Conservation (phyloP, 2,888 invertebrate species). For the Drosophila anomelani region DNA sequence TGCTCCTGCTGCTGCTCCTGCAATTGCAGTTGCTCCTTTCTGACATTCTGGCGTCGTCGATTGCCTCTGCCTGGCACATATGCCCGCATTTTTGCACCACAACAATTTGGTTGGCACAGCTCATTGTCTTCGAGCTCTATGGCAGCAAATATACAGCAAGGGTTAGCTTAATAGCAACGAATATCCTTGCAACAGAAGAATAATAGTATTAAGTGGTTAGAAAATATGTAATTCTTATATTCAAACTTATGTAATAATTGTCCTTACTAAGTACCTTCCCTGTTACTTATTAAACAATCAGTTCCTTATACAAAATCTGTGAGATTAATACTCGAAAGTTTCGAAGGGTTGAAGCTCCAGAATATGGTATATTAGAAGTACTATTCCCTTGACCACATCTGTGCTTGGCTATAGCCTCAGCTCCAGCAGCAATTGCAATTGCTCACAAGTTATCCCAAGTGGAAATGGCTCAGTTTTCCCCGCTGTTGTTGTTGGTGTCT, state of each 20-base stretch:
- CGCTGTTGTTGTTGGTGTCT: constrained; percentile 46
- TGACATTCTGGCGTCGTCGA: constrained; percentile 72
- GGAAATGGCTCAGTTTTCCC: constrained; percentile 73
- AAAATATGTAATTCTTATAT: neutral
- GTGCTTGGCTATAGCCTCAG: neutral
- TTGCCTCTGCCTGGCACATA: constrained; percentile 77
- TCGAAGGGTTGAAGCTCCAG: no score
- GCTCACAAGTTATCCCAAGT: constrained; percentile 83
- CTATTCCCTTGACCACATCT: neutral
- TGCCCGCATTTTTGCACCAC: constrained; percentile 79
- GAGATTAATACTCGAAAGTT: neutral
- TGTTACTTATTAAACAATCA: neutral
- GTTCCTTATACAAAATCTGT: neutral
- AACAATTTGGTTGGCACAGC: constrained; percentile 76
- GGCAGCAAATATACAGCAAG: constrained; percentile 8
- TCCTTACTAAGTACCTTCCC: neutral
- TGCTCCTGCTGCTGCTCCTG: constrained; percentile 17
- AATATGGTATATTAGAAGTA: no score
- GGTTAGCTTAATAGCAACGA: neutral
- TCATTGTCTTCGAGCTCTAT: constrained; percentile 66
- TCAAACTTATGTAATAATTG: no score
- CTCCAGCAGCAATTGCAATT: constrained; percentile 67
- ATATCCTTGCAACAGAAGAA: no score
- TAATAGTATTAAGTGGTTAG: no score
- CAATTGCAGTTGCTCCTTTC: constrained; percentile 61